These are phyloP conservation scores for Drosophila simulans DNA, from an alignment of 1,140 invertebrate genomes.

Conservation along the genomic window DNA sequence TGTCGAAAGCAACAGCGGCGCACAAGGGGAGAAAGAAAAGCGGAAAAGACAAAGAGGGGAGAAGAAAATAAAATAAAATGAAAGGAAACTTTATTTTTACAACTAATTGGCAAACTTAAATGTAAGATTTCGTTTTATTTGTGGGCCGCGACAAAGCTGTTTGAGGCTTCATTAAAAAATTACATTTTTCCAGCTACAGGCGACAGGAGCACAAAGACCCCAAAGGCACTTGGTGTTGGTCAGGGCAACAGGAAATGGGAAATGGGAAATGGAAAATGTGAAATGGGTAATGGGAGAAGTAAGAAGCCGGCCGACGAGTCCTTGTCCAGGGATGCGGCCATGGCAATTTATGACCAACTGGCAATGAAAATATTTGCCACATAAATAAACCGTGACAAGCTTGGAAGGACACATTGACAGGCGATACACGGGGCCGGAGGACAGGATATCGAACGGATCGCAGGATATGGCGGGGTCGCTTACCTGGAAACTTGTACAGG, in stretches of 20 bases:
- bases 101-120: constrained; percentile 84
- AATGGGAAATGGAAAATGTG: neutral
- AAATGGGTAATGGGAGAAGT: neutral
- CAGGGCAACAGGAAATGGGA: neutral
- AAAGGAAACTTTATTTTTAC: constrained; percentile 76
- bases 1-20: constrained; percentile 10
- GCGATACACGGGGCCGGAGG: neutral
- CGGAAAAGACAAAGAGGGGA: constrained; percentile 8
- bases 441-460: neutral
- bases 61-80: constrained; percentile 51
- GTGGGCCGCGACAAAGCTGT: constrained; percentile 64
- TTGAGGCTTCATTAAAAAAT: constrained; percentile 80
- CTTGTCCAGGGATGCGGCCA: constrained; percentile 13
- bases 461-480: constrained; percentile 23
- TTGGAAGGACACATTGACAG: constrained; percentile 40
- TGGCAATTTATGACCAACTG: constrained; percentile 67
- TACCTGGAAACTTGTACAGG: constrained; percentile 87
- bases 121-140: constrained; percentile 83
- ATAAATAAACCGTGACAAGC: constrained; percentile 73
- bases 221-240: neutral
- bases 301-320: constrained; percentile 2
- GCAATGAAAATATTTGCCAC: constrained; percentile 75
- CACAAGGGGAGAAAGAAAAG: neutral
- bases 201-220: constrained; percentile 30
- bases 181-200: constrained; percentile 60